phyloP scores from a whole-genome alignment of 2,888 invertebrate genomes.

The Sclerodermus sp. region DNA sequence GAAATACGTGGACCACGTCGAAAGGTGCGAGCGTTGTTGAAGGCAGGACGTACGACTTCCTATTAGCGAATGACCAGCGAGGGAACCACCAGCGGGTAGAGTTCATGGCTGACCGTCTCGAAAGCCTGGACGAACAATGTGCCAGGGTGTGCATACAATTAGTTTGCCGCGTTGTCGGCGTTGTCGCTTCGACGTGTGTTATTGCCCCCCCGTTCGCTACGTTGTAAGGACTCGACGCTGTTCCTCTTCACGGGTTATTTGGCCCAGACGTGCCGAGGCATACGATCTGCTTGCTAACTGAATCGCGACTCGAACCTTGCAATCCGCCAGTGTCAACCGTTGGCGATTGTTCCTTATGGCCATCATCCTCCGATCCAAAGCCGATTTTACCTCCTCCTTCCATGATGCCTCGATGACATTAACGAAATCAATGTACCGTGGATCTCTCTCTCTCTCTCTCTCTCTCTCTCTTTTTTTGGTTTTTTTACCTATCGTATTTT shows the following conservation, averaged over 20 bases:
- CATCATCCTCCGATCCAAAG: too few species aligned
- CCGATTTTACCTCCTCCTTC: too few species aligned
- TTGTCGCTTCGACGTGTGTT: slow-evolving; percentile 34
- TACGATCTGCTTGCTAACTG: slow-evolving; percentile 53
- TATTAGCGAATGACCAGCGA: slow-evolving; percentile 27
- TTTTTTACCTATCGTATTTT: too few species aligned
- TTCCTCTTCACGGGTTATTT: slow-evolving; percentile 39
- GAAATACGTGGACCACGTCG: slow-evolving; percentile 8
- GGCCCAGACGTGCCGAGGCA: slow-evolving; percentile 52
- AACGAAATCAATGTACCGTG: too few species aligned
- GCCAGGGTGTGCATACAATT: slow-evolving; percentile 47
- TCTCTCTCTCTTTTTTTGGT: too few species aligned
- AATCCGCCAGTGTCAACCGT: too few species aligned
- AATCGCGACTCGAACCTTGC: slow-evolving; percentile 19
- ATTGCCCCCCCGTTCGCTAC: slow-evolving; percentile 39
- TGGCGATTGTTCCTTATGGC: too few species aligned
- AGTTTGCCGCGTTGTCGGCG: slow-evolving; percentile 36
- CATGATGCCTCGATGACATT: too few species aligned
- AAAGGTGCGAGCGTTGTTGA: slow-evolving; percentile 13
- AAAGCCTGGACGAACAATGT: slow-evolving; percentile 39
- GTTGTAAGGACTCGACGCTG: slow-evolving; percentile 36
- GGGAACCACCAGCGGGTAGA: not conserved
- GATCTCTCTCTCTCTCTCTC: too few species aligned
- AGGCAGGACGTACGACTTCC: slow-evolving; percentile 30
- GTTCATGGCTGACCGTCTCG: slow-evolving; percentile 24